phyloP scores from a whole-genome alignment of 2,888 invertebrate genomes.

The Dendrolimus houi region DNA sequence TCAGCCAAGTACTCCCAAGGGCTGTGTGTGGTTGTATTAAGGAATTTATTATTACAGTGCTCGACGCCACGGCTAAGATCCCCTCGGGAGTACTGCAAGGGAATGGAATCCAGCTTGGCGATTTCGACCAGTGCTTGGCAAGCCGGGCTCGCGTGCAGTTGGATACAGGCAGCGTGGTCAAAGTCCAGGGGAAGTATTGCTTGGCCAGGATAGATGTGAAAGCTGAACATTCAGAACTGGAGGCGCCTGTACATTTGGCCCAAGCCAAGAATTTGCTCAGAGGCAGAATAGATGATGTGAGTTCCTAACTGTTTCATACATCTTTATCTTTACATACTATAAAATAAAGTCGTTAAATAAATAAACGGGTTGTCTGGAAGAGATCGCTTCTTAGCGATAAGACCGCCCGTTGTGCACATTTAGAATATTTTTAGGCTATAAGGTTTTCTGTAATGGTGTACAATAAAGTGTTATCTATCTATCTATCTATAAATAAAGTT shows the following conservation, averaged over 20 bases:
- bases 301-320: constrained; percentile 18
- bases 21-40: constrained; percentile 27
- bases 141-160: constrained; percentile 78
- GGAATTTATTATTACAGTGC: constrained; percentile 76
- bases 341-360: too few species aligned
- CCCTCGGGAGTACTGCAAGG: constrained; percentile 82
- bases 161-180: constrained; percentile 74
- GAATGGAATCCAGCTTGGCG: constrained; percentile 82
- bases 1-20: constrained; percentile 14
- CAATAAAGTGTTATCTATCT: too few species aligned
- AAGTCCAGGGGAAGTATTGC: constrained; percentile 82
- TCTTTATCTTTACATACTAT: too few species aligned
- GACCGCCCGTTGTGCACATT: too few species aligned
- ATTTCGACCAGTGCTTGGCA: constrained; percentile 81
- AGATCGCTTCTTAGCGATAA: too few species aligned
- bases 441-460: too few species aligned
- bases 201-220: constrained; percentile 79
- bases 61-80: constrained; percentile 83
- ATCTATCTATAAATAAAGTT: too few species aligned
- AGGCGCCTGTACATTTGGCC: constrained; percentile 78
- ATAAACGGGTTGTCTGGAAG: too few species aligned
- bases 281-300: constrained; percentile 79
- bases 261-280: constrained; percentile 80
- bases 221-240: constrained; percentile 74
- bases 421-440: too few species aligned